Conservation (phyloP, 2,888 invertebrate genomes). For the Acleris cristana region DNA sequence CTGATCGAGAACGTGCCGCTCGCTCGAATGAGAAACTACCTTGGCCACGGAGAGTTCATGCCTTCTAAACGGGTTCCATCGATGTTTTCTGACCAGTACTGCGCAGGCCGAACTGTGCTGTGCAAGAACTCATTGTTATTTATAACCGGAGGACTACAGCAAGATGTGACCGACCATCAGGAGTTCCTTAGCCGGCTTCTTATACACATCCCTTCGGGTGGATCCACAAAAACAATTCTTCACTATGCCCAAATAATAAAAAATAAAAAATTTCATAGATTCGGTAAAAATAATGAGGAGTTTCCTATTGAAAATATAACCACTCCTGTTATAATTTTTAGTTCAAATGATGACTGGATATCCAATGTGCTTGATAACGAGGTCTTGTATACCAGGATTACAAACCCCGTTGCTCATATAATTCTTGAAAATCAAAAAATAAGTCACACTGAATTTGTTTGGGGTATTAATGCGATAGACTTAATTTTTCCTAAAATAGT, state of each 20-base stretch:
- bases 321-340: constrained; percentile 15
- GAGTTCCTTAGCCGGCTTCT: constrained; percentile 15
- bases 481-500: constrained; percentile 8
- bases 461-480: constrained; percentile 2
- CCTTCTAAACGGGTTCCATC: constrained; percentile 6
- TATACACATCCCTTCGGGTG: constrained; percentile 26
- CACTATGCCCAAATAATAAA: constrained; percentile 30
- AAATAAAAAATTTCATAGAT: constrained; percentile 23
- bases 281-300: not conserved
- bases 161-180: not conserved
- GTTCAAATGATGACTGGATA: constrained; percentile 19
- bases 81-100: not conserved
- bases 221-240: constrained; percentile 24
- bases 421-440: constrained; percentile 3
- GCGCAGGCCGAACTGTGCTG: not conserved
- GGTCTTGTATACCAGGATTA: not conserved
- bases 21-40: not conserved
- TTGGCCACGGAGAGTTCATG: not conserved
- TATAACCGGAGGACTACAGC: constrained; percentile 15
- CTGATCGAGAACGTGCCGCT: not conserved
- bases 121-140: constrained; percentile 30
- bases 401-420: constrained; percentile 7
- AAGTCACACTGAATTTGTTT: constrained; percentile 16
- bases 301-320: constrained; percentile 8
- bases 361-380: constrained; percentile 8